Evolutionary conservation across 2,888 invertebrate species (phyloP).

Genomic region (Capitulum mitella): DNA sequence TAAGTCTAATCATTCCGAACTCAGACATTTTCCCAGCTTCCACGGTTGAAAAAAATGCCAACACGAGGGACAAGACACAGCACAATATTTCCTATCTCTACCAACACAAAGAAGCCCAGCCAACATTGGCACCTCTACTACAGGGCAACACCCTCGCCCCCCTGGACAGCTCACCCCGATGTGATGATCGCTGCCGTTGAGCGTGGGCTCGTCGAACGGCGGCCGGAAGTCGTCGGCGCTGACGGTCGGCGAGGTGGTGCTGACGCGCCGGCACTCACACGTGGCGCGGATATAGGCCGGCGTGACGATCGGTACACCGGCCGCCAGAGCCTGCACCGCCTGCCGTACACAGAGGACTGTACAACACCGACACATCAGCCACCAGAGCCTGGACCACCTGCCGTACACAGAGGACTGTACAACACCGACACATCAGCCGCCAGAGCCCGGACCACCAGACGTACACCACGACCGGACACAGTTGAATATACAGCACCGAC

Average conservation of each 20-base stretch:
- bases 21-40: too few relatives aligned
- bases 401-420: not conserved
- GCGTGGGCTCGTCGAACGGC: not conserved
- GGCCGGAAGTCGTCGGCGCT: not conserved
- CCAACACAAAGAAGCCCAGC: too few relatives aligned
- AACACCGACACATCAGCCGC: not conserved
- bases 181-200: not conserved
- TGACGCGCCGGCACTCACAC: not conserved
- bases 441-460: not conserved
- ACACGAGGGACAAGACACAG: too few relatives aligned
- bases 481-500: too few relatives aligned
- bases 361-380: not conserved
- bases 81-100: too few relatives aligned
- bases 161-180: not conserved
- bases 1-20: too few relatives aligned
- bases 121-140: too few relatives aligned
- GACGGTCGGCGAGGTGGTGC: not conserved
- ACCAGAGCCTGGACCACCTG: constrained; percentile 7
- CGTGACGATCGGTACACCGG: not conserved
- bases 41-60: too few relatives aligned
- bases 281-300: not conserved
- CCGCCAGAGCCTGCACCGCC: constrained; percentile 6
- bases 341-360: not conserved
- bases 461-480: too few relatives aligned
- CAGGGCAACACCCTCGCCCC: too few relatives aligned